Evolutionary conservation across 2,797 vertebrate genomes (phyloP), one percentile per base, ranked within the genome.

Genomic region (Falco biarmicus): DNA sequence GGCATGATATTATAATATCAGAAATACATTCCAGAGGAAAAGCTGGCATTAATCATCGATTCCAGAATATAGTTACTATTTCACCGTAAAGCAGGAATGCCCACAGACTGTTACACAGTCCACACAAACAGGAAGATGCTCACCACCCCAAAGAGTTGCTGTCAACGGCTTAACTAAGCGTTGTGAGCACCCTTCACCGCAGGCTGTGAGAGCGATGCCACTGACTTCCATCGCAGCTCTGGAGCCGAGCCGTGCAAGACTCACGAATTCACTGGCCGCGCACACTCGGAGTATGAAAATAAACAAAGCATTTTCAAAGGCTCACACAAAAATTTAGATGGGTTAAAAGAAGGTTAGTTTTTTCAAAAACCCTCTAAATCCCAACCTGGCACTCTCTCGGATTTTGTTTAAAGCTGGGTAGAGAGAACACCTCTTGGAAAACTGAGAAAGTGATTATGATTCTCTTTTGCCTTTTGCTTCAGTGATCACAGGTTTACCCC

Each of bases 1-100:
- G 1, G 88, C 83, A 93, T 85, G 94, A 88, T 95, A 96, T 91
- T 96, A 94, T 78, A 92, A 95, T 71, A 90, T 91, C 92, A 95
- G 89, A 66, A 97, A 75, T 18, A 57, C 84, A 91, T 93, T 95
- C 89, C 73, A 43, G 74, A 78, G 86, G 70, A 96, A 87, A 93
- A 78, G 76, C 54, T 71, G 41, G 74, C 86, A 92, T 93, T 90
- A 61, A 95, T 96, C 93, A 91, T 22, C 6, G 9, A 66, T 77
- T 77, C 86, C 89, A 71, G 91, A 39, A 37, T n/a, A 43, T 4
- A 87, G 84, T 53, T 84, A 65, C 75, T 81, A 32, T 83, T 84
- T 84, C 68, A 74, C 47, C 0, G 1, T 21, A 64, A 64, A 73
- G 80, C 74, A 65, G 83, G 28, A n/a, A 61, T 78, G 82, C 59